Evolutionary conservation across 2,113 vertebrate species (phyloP).

Genomic region (Acrocephalus kingi): DNA sequence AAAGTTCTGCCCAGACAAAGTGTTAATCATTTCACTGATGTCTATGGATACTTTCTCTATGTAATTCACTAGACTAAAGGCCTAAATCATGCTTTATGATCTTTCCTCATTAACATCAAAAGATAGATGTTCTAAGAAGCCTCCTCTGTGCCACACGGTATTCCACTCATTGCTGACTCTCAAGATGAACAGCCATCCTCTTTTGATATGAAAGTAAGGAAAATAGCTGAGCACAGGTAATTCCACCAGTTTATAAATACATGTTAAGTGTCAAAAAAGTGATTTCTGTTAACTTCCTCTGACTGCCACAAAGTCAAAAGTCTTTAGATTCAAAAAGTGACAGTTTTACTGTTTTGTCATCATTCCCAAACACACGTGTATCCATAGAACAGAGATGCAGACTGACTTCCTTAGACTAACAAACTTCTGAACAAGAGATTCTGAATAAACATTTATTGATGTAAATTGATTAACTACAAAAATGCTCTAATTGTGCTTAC

Average conservation of each 20-base stretch:
- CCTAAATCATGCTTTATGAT: not conserved
- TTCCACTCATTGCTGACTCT: not conserved
- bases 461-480: not conserved
- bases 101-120: not conserved
- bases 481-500: not conserved
- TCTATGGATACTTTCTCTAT: not conserved
- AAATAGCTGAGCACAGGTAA: not conserved
- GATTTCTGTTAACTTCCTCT: not conserved
- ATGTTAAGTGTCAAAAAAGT: not conserved
- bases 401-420: not conserved
- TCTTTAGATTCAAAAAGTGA: not conserved
- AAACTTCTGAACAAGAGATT: not conserved
- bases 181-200: not conserved
- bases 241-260: not conserved
- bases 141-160: not conserved
- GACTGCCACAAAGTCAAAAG: not conserved
- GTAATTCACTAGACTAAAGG: not conserved
- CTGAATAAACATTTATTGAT: not conserved
- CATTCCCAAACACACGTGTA: fast-evolving
- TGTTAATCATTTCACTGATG: not conserved
- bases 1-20: not conserved
- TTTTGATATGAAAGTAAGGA: not conserved
- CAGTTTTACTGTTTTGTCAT: not conserved
- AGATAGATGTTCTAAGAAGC: not conserved
- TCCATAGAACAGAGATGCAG: not conserved